These are phyloP conservation scores for Phymastichus coffea DNA, from an alignment of 1,140 invertebrate genomes.

Conservation along the genomic window DNA sequence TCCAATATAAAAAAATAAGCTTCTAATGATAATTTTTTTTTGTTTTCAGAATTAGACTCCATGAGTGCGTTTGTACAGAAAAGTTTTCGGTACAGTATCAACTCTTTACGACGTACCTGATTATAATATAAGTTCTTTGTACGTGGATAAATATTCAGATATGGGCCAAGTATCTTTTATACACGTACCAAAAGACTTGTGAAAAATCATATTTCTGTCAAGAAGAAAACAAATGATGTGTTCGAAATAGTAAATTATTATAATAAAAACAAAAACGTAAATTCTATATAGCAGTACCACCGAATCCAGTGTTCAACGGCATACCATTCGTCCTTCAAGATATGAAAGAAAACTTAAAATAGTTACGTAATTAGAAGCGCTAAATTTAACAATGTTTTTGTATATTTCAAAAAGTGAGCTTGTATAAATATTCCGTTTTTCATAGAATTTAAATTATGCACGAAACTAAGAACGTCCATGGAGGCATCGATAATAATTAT, in stretches of 20 bases:
- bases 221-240: too few relatives aligned
- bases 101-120: slow-evolving; percentile 14
- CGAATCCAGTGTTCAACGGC: slow-evolving; percentile 6
- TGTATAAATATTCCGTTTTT: background rate
- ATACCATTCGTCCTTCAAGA: background rate
- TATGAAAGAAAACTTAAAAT: too few relatives aligned
- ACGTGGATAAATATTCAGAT: slow-evolving; percentile 6
- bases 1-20: too few relatives aligned
- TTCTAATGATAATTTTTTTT: too few relatives aligned
- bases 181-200: slow-evolving; percentile 5
- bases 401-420: background rate
- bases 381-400: background rate
- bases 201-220: background rate
- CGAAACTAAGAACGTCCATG: slow-evolving; percentile 7
- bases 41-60: background rate
- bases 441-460: background rate
- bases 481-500: background rate
- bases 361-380: too few relatives aligned
- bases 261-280: too few relatives aligned
- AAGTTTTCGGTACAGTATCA: background rate
- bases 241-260: too few relatives aligned
- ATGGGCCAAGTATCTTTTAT: slow-evolving; percentile 21
- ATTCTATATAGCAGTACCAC: slow-evolving; percentile 3
- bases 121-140: slow-evolving; percentile 5
- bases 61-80: background rate